Evolutionary conservation across 2,797 vertebrate species (phyloP).

Genomic region (Erethizon dorsatum): DNA sequence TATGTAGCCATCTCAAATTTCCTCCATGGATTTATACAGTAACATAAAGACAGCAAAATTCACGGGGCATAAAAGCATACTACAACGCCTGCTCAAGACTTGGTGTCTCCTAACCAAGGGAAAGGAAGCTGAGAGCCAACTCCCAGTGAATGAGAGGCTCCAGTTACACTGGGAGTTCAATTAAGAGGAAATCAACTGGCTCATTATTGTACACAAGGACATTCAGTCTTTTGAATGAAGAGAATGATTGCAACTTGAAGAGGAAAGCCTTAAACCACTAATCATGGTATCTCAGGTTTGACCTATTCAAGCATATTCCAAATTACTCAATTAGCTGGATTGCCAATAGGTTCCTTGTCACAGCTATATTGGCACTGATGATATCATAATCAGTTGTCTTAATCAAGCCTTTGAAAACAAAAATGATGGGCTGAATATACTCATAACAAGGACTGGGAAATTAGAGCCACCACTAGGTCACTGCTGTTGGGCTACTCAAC

Average conservation of each 20-base stretch:
- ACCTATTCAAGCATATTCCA: conserved; percentile 77
- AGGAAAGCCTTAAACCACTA: conserved; percentile 70
- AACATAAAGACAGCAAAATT: conserved; percentile 68
- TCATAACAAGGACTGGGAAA: conserved; percentile 68
- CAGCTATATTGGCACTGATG: conserved; percentile 73
- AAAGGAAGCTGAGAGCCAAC: conserved; percentile 28
- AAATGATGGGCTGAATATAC: conserved; percentile 78
- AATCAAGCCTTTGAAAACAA: conserved; percentile 81
- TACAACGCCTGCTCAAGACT: conserved; percentile 13
- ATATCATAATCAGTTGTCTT: conserved; percentile 80
- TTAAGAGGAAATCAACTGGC: conserved; percentile 78
- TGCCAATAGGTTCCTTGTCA: conserved; percentile 75
- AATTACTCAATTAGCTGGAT: conserved; percentile 75
- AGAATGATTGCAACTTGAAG: conserved; percentile 78
- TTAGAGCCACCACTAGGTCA: conserved; percentile 46
- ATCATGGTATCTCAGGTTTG: conserved; percentile 82
- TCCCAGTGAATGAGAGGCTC: conserved; percentile 36
- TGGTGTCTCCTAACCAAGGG: conserved; percentile 61
- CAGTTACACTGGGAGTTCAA: conserved; percentile 70
- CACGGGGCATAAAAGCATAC: conserved; percentile 64
- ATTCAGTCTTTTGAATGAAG: conserved; percentile 67
- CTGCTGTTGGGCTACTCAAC: conserved; percentile 25
- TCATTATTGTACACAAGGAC: conserved; percentile 77
- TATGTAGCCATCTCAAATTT: conserved; percentile 73
- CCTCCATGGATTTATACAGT: conserved; percentile 64